phyloP scores from a whole-genome alignment of 2,888 invertebrate genomes.

The Labia minor region DNA sequence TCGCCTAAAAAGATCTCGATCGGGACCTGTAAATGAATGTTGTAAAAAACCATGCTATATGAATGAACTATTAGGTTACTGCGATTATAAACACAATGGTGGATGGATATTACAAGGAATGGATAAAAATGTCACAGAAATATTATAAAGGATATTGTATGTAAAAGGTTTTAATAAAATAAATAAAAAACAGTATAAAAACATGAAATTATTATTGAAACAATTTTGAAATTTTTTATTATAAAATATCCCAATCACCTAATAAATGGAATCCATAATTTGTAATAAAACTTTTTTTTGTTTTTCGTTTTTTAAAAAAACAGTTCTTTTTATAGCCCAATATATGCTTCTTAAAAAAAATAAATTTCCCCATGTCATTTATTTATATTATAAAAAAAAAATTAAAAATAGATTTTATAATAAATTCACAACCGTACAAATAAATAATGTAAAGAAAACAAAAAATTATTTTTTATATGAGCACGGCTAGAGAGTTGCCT shows the following conservation, averaged over 20 bases:
- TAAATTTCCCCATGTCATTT: neutral
- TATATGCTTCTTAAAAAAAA: neutral
- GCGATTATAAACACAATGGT: neutral
- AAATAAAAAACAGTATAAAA: neutral
- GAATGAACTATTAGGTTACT: neutral
- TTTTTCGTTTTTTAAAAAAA: neutral
- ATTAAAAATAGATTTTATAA: neutral
- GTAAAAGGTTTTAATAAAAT: neutral
- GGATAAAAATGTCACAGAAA: neutral
- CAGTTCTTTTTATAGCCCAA: neutral
- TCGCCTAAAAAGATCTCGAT: neutral
- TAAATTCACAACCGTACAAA: neutral
- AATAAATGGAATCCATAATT: slow-evolving; percentile 7
- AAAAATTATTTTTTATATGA: neutral
- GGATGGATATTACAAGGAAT: neutral
- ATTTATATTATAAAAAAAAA: too few species aligned
- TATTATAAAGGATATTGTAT: neutral
- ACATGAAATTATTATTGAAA: neutral
- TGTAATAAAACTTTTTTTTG: neutral
- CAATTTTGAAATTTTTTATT: neutral
- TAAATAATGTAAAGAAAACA: neutral
- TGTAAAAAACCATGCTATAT: neutral
- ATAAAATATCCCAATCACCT: neutral
- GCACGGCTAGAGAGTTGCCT: neutral
- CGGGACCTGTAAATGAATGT: neutral